Base-by-base conservation (phyloP, 2,888 invertebrate genomes). In the Amitus sp. region DNA sequence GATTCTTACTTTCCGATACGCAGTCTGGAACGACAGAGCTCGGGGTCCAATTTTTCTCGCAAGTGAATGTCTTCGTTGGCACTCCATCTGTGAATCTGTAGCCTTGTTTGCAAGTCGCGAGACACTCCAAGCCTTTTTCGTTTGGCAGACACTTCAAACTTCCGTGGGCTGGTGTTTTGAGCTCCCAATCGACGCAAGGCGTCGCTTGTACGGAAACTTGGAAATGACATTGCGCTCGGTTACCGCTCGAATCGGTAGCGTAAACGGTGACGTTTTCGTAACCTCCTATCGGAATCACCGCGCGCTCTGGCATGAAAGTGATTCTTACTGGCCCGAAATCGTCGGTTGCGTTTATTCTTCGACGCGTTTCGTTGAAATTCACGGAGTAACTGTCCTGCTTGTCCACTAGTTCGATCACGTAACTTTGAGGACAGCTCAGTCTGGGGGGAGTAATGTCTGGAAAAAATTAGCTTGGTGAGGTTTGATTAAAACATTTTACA, bases 121-220 rank as follows among this genome's bases (percentile, higher is more conserved):
- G 90, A 75, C 96, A 96, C 70, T 95, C 92, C 39, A 93, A 86
- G 52, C 94, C 94, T 73, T 88, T 86, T 54, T 94, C 94, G 2
- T 92, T 91, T 15, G 93, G 91, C 10, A 93, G 83, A 73, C 96
- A 96, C 75, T 95, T 94, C 20, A 96, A 85, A 45, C 90, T 92
- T 42, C 96, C 96, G 80, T 96, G 91, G 0, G 92, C 90, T 0
- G 97, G 96, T 2, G 94, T 89, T 78, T 91, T 90, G 4, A 98
- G 82, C 77, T 97, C 96, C 95, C 96, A 96, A 73, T 95, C 94
- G 0, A 96, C 95, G 74, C 98, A 98, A 10, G 94, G 93, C 0
- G 95, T 94, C 0, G 96, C 94, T 86, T 95, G 94, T 0, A 96
- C 94, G 0, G 94, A 93, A 76, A 91, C 93, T 84, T 96, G 96